phyloP scores from a whole-genome alignment of 2,888 invertebrate species.

The Microchrysa polita region DNA sequence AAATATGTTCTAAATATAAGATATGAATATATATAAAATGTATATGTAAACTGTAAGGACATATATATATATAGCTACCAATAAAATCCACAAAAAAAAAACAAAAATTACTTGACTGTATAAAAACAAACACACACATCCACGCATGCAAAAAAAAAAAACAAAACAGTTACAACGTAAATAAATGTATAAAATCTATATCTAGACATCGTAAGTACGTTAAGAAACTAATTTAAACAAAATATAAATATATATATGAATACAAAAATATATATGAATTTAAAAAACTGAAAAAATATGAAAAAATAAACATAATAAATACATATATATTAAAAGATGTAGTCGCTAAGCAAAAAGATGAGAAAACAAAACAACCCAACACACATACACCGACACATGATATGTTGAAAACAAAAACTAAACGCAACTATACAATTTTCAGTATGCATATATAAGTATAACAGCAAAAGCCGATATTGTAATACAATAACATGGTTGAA shows the following conservation, averaged over 20 bases:
- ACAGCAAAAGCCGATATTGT: too few relatives aligned
- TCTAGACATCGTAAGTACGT: constrained; percentile 14
- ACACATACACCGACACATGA: background rate
- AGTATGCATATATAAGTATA: background rate
- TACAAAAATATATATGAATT: background rate
- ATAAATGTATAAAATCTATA: constrained; percentile 19
- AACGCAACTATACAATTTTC: background rate
- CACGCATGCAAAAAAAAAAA: too few relatives aligned
- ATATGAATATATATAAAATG: background rate
- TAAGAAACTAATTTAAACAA: constrained; percentile 15
- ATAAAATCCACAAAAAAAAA: constrained; percentile 16
- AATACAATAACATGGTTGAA: background rate
- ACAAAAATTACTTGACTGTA: constrained; percentile 14
- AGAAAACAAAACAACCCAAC: constrained; percentile 18
- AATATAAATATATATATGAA: background rate
- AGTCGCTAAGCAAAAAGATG: constrained; percentile 1
- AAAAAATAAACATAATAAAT: constrained; percentile 8
- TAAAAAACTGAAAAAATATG: background rate
- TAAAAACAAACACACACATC: constrained; percentile 11
- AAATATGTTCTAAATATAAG: constrained; percentile 19
- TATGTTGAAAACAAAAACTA: constrained; percentile 23
- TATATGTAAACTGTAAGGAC: background rate
- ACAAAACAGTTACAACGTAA: background rate
- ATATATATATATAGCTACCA: constrained; percentile 25
- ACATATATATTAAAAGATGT: constrained; percentile 10